phyloP scores from a whole-genome alignment of 2,888 invertebrate species.

The Meteorus cinctellus region DNA sequence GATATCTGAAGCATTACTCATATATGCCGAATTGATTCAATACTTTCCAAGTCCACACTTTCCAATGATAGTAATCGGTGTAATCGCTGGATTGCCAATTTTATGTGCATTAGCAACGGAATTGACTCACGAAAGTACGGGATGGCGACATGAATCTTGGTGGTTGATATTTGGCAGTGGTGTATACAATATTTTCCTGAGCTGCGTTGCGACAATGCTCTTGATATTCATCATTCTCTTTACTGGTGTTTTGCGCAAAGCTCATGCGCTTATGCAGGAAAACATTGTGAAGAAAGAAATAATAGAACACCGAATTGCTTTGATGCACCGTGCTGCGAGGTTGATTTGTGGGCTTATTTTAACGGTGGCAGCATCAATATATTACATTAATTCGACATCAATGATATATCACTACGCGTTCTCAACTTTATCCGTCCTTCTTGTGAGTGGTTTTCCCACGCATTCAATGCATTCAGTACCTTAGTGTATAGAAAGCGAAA shows the following conservation, averaged over 20 bases:
- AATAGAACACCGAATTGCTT: slow-evolving; percentile 74
- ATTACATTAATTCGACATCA: slow-evolving; percentile 79
- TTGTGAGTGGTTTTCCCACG: slow-evolving; percentile 75
- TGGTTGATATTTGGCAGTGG: slow-evolving; percentile 78
- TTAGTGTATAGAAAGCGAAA: neutral
- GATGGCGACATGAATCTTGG: slow-evolving; percentile 78
- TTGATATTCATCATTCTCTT: slow-evolving; percentile 81
- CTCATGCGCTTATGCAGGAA: slow-evolving; percentile 64
- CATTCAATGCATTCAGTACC: neutral
- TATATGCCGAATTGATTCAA: slow-evolving; percentile 82
- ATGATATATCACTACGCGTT: slow-evolving; percentile 78
- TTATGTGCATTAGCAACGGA: slow-evolving; percentile 81
- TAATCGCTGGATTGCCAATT: slow-evolving; percentile 82
- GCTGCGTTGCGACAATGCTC: slow-evolving; percentile 81
- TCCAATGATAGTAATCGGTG: slow-evolving; percentile 80
- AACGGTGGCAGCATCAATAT: slow-evolving; percentile 78
- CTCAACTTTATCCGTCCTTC: slow-evolving; percentile 75
- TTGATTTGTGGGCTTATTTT: slow-evolving; percentile 77
- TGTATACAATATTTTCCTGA: slow-evolving; percentile 80
- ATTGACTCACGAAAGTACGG: slow-evolving; percentile 79
- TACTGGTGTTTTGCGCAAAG: slow-evolving; percentile 77
- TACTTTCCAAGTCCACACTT: slow-evolving; percentile 75
- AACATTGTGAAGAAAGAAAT: slow-evolving; percentile 68
- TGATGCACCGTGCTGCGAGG: slow-evolving; percentile 78
- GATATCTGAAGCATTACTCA: slow-evolving; percentile 81